A percentile compares a stretch with the other conserved stretches of the same genome.
These are phyloP conservation scores for Pangasianodon gigas DNA, from an alignment of 2,113 vertebrate species.

Conservation along the genomic window DNA sequence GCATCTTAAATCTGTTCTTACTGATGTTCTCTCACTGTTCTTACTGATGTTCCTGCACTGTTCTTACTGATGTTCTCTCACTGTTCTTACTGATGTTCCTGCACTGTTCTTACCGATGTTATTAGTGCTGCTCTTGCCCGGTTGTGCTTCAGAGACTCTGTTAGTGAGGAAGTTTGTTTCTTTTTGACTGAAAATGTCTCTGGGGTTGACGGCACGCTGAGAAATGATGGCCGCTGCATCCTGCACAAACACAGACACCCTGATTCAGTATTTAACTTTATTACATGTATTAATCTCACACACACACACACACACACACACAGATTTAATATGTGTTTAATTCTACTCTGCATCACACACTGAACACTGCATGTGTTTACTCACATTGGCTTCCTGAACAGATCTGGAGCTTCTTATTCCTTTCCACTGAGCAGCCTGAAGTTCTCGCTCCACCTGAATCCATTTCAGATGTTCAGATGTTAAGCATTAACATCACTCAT, in stretches of 20 bases:
- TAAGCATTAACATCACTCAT: neutral
- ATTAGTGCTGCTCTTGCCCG: conserved; percentile 69
- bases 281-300: neutral
- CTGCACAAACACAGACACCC: conserved; percentile 61
- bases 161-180: conserved; percentile 69
- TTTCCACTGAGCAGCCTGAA: conserved; percentile 49
- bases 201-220: conserved; percentile 77
- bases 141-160: conserved; percentile 57
- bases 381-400: conserved; percentile 79
- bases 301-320: conserved; percentile 5
- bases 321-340: neutral
- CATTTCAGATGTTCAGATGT: neutral
- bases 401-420: conserved; percentile 68
- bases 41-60: too few species aligned
- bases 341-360: neutral
- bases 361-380: neutral
- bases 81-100: neutral
- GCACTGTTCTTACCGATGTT: neutral
- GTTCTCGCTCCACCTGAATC: conserved; percentile 66
- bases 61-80: too few species aligned
- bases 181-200: conserved; percentile 84
- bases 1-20: too few species aligned
- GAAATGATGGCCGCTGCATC: conserved; percentile 75
- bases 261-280: neutral
- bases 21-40: too few species aligned